A percentile compares a stretch with the other conserved stretches of the same genome.
These are phyloP conservation scores for Pocillopora verrucosa DNA, from an alignment of 64 coral and sea anemone species.

Conservation along the genomic window DNA sequence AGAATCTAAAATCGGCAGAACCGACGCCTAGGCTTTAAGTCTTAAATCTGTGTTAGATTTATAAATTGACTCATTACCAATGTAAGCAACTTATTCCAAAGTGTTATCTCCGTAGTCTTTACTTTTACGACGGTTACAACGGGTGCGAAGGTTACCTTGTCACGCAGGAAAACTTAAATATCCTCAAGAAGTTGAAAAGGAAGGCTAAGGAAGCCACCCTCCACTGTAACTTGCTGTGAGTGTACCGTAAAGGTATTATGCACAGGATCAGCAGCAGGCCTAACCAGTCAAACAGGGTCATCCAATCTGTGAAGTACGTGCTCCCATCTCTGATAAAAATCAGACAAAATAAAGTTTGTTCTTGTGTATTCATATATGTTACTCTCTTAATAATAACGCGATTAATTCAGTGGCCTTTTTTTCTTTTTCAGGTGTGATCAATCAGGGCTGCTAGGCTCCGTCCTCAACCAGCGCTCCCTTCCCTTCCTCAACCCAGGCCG, in stretches of 20 bases:
- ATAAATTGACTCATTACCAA: too few species aligned
- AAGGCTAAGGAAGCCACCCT: too few species aligned
- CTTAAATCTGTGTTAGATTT: too few species aligned
- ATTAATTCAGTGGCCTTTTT: too few species aligned
- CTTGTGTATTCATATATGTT: too few species aligned
- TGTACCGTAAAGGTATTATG: constrained; percentile 60
- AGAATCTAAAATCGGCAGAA: too few species aligned
- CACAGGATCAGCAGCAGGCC: constrained; percentile 61
- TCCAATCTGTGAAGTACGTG: constrained; percentile 71
- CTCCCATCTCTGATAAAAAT: constrained; percentile 58
- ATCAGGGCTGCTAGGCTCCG: too few species aligned
- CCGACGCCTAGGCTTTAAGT: too few species aligned
- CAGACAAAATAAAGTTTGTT: not conserved
- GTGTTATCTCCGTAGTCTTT: not conserved
- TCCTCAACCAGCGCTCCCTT: too few species aligned
- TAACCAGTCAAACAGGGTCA: constrained; percentile 84
- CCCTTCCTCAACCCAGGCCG: too few species aligned
- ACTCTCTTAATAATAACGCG: too few species aligned
- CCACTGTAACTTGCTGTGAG: constrained; percentile 57
- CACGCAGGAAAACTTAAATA: constrained; percentile 86
- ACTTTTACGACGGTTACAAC: not conserved
- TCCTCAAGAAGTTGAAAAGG: constrained; percentile 40
- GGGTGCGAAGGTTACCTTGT: constrained; percentile 45
- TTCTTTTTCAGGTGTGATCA: too few species aligned
- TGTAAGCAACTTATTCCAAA: not conserved